Conservation (phyloP, 2,113 vertebrate genomes). For the Galbula dea region DNA sequence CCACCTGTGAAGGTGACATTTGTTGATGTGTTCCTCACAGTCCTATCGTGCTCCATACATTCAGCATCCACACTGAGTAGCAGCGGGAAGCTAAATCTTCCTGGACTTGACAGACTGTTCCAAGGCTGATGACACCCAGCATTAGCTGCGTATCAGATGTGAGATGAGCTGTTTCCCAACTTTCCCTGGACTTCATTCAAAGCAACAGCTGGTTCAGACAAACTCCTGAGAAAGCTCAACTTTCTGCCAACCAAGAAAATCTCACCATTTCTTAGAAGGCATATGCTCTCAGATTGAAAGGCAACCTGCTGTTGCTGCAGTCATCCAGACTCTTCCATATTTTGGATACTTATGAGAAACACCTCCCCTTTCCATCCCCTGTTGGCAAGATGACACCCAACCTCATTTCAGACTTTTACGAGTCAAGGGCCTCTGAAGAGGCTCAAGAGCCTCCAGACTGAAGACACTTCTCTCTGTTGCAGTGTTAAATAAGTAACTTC, state of each 20-base stretch:
- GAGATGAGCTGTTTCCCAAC: constrained; percentile 37
- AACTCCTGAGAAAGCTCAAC: constrained; percentile 29
- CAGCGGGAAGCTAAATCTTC: neutral
- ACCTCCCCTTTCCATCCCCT: neutral
- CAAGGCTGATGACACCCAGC: neutral
- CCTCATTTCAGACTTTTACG: neutral
- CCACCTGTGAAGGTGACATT: neutral
- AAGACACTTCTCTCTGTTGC: neutral
- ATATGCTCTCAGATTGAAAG: neutral
- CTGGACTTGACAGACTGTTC: neutral
- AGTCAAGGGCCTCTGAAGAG: neutral
- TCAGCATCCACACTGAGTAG: neutral
- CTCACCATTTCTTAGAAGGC: neutral
- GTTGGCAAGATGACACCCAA: neutral
- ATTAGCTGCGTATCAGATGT: constrained; percentile 19
- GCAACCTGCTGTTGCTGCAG: neutral
- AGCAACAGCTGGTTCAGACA: constrained; percentile 52
- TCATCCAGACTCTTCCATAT: neutral
- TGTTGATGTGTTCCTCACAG: neutral
- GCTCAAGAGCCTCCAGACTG: neutral
- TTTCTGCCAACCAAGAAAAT: constrained; percentile 24
- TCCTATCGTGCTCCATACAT: neutral
- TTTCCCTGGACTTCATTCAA: constrained; percentile 44
- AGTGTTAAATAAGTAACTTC: neutral
- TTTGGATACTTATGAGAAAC: neutral